These are phyloP conservation scores for Chrysochloris asiatica DNA, from an alignment of 2,113 vertebrate species.

Conservation along the genomic window DNA sequence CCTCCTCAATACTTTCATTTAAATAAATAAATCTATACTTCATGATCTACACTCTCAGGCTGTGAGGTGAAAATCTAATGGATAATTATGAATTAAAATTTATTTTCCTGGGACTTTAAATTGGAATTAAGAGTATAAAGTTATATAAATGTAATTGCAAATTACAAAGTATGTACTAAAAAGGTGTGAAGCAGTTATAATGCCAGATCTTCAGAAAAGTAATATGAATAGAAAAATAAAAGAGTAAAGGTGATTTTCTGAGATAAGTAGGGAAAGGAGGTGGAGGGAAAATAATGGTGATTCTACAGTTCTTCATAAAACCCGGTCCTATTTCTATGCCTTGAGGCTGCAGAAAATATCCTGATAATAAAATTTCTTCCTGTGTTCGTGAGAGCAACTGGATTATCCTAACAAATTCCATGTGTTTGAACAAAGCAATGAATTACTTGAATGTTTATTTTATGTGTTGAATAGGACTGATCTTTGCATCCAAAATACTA, in stretches of 20 bases:
- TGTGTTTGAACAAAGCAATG: slow-evolving; percentile 4
- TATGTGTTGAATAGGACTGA: background rate
- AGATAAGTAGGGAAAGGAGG: background rate
- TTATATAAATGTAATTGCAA: background rate
- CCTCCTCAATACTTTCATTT: background rate
- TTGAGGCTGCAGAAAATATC: background rate
- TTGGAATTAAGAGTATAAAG: background rate
- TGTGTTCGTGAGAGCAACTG: background rate
- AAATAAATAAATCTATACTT: background rate
- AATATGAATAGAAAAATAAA: background rate
- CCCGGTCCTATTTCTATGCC: background rate
- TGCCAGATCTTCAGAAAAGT: background rate
- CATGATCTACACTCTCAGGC: background rate
- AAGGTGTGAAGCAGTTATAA: background rate
- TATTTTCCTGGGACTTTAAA: background rate
- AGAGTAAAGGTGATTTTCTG: background rate
- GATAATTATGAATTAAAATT: background rate
- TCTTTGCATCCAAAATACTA: background rate
- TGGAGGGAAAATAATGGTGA: background rate
- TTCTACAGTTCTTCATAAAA: background rate
- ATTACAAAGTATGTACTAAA: background rate
- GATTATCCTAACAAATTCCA: background rate
- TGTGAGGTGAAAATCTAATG: background rate
- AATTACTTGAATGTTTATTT: background rate
- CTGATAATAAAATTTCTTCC: background rate